phyloP scores from a whole-genome alignment of 2,888 invertebrate genomes.

The Ctena decussata region DNA sequence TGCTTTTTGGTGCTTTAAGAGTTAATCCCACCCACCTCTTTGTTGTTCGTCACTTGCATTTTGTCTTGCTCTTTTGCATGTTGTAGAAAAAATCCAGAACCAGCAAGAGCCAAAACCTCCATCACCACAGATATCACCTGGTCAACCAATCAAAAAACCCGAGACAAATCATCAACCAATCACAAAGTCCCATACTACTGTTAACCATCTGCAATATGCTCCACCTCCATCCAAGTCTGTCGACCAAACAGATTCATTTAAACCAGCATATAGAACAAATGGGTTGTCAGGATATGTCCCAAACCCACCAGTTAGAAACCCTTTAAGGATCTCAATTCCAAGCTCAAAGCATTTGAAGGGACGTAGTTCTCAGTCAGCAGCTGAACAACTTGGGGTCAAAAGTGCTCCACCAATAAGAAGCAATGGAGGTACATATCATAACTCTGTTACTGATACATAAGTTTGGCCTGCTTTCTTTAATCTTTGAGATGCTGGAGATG shows the following conservation, averaged over 20 bases:
- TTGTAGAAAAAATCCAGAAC: constrained; percentile 67
- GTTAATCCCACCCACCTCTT: too few relatives aligned
- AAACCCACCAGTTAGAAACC: constrained; percentile 66
- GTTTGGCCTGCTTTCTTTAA: constrained; percentile 1
- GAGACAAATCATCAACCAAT: constrained; percentile 60
- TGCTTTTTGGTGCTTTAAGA: too few relatives aligned
- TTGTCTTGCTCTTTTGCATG: constrained; percentile 66
- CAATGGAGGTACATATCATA: constrained; percentile 68
- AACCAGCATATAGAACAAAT: constrained; percentile 52
- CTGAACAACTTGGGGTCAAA: constrained; percentile 79
- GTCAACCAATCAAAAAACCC: constrained; percentile 69
- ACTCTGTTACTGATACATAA: neutral
- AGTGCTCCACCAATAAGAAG: constrained; percentile 72
- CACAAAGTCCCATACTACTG: constrained; percentile 34
- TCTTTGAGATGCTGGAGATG: too few relatives aligned
- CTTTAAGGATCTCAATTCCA: constrained; percentile 57
- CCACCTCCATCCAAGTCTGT: constrained; percentile 5
- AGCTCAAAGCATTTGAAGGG: constrained; percentile 39
- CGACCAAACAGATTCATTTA: constrained; percentile 37
- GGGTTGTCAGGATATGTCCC: constrained; percentile 60
- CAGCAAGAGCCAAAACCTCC: constrained; percentile 51
- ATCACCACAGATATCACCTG: constrained; percentile 60
- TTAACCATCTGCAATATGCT: neutral
- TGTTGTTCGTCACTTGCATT: constrained; percentile 32
- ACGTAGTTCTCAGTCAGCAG: constrained; percentile 74